Conservation (phyloP, 1,140 invertebrate species). For the Leptinotarsa texana region DNA sequence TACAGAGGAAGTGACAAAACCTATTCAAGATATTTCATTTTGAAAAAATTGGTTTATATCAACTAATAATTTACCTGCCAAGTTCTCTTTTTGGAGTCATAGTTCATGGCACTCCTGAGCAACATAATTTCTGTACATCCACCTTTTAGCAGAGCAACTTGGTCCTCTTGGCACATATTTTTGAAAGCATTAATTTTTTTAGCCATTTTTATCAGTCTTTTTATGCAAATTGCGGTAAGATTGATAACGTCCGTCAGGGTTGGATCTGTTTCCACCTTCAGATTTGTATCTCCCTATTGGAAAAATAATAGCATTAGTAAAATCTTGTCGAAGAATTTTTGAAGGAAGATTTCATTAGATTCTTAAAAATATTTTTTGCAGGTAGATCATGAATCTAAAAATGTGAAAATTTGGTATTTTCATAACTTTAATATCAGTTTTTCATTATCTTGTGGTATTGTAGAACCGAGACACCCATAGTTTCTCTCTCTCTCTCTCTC, state of each 20-base stretch:
- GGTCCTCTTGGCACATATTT: slow-evolving; percentile 89
- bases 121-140: slow-evolving; percentile 92
- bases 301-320: not conserved
- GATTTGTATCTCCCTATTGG: not conserved
- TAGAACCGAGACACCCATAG: no score
- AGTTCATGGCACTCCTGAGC: slow-evolving; percentile 83
- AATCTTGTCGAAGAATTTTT: no score
- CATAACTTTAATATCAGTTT: no score
- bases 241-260: slow-evolving; percentile 83
- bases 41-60: no score
- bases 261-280: slow-evolving; percentile 60
- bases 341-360: no score
- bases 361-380: no score
- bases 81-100: slow-evolving; percentile 79
- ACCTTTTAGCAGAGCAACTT: slow-evolving; percentile 86
- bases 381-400: no score
- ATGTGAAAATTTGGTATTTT: no score
- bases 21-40: no score
- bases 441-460: no score
- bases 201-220: slow-evolving; percentile 88
- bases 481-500: no score
- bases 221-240: slow-evolving; percentile 86
- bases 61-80: slow-evolving; percentile 70
- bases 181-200: slow-evolving; percentile 88
- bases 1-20: no score